Evolutionary conservation across 2,113 vertebrate species (phyloP), one percentile per base, ranked within the genome.

Genomic region (Alligator mississippiensis): DNA sequence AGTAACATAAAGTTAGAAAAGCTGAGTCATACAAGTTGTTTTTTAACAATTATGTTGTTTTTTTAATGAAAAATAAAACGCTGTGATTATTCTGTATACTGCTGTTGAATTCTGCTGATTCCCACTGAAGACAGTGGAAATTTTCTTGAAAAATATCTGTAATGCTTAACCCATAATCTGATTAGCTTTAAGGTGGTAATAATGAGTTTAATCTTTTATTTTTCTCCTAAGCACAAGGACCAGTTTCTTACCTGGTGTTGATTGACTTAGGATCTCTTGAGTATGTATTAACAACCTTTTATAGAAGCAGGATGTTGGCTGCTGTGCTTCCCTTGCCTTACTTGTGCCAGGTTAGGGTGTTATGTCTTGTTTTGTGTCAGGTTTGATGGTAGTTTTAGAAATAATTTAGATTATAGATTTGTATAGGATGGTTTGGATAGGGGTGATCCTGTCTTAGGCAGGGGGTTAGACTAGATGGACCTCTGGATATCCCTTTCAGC

Each of bases 101-200:
- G 75, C 57, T 10, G 21, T 21, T 72, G 30, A 72, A 21, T 72
- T 72, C 18, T 72, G 30, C 19, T 72, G 30, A 72, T 38, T 72
- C 22, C 30, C 62, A 18, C 62, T 90, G 90, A 70, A 87, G 62
- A 79, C n/a, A 68, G 11, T 75, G 24, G 66, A 80, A 93, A 85
- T 34, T 90, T 95, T 58, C 30, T 84, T 90, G 87, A 55, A 90
- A 89, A 72, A 72, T n/a, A 72, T 72, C 68, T 30, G 22, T 89
- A 89, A 85, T 89, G 80, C 58, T 93, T 55, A 57, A 80, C 82
- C 80, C 94, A 87, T 77, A 90, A 87, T 95, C 77, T 93, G 78
- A 82, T 85, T 93, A 82, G 89, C 90, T 89, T 87, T 90, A 60
- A 79, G 63, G 77, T 89, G 64, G 34, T 47, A 64, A 1, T 7